Evolutionary conservation across 64 coral and sea anemone species (phyloP).

Genomic region (Trachythela sp.): DNA sequence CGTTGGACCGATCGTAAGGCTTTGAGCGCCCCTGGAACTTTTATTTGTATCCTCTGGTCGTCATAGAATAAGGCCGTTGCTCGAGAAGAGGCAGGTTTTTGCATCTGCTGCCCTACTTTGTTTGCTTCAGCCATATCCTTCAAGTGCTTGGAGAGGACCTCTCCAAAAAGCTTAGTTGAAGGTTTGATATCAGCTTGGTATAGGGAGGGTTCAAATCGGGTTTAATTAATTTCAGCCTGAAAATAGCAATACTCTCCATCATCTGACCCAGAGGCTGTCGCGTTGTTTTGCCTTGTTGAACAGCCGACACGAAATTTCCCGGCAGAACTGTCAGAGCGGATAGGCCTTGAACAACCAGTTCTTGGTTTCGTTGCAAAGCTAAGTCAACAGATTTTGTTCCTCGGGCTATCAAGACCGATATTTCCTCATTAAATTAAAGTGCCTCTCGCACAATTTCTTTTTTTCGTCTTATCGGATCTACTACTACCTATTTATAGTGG

Average conservation of each 20-base stretch:
- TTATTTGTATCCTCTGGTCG: too few relatives aligned
- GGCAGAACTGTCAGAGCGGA: slow-evolving; percentile 34
- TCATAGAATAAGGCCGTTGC: too few relatives aligned
- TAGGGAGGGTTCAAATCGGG: slow-evolving; percentile 37
- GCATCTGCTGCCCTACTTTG: slow-evolving; percentile 42
- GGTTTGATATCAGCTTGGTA: slow-evolving; percentile 28
- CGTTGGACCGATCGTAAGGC: too few relatives aligned
- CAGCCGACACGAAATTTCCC: slow-evolving; percentile 23
- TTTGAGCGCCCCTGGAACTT: too few relatives aligned
- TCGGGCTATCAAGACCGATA: slow-evolving; percentile 26
- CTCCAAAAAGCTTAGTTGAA: slow-evolving; percentile 41
- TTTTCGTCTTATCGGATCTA: too few relatives aligned
- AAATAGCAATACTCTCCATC: too few relatives aligned
- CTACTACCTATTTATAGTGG: too few relatives aligned
- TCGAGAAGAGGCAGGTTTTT: slow-evolving; percentile 23
- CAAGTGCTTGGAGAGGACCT: slow-evolving; percentile 44
- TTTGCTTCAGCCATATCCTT: slow-evolving; percentile 49
- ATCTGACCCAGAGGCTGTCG: too few relatives aligned
- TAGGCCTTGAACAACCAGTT: slow-evolving; percentile 41
- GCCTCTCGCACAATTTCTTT: too few relatives aligned
- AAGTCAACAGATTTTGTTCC: neutral
- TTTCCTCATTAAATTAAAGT: slow-evolving; percentile 52
- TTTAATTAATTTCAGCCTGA: slow-evolving; percentile 34
- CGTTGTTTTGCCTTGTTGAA: neutral
- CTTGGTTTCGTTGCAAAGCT: slow-evolving; percentile 37